A percentile compares a stretch with the other conserved stretches of the same genome.
These are phyloP conservation scores for Eufriesea mexicana DNA, from an alignment of 1,140 invertebrate genomes.

Conservation along the genomic window DNA sequence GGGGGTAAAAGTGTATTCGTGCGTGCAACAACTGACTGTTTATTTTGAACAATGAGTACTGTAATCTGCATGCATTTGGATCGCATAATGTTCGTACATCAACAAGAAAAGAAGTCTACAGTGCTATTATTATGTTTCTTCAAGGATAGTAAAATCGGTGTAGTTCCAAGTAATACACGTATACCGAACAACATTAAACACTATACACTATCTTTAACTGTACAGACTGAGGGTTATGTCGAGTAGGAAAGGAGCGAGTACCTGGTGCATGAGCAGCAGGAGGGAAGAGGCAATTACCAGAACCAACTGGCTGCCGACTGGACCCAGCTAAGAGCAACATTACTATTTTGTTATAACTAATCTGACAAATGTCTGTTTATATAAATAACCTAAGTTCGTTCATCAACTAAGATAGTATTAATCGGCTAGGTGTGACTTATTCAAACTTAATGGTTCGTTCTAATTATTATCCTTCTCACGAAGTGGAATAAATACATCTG, in stretches of 20 bases:
- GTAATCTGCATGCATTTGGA: conserved; percentile 47
- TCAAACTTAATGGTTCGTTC: conserved; percentile 34
- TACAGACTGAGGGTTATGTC: conserved; percentile 52
- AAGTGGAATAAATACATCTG: background rate
- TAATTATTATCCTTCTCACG: conserved; percentile 25
- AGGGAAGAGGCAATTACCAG: conserved; percentile 78
- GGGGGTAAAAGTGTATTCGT: conserved; percentile 9
- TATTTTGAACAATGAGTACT: conserved; percentile 20
- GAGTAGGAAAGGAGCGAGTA: conserved; percentile 73
- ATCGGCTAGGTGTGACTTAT: conserved; percentile 31
- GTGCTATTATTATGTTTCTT: conserved; percentile 42
- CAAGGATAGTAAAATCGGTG: background rate
- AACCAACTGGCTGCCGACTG: conserved; percentile 78
- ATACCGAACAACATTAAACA: conserved; percentile 33
- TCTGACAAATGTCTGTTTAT: conserved; percentile 40
- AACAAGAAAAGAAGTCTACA: conserved; percentile 43
- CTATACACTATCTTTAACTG: conserved; percentile 41
- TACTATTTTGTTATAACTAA: conserved; percentile 72
- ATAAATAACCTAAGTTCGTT: conserved; percentile 35
- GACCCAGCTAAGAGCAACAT: conserved; percentile 79
- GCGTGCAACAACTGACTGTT: conserved; percentile 39
- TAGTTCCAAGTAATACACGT: conserved; percentile 9
- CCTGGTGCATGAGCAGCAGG: conserved; percentile 79
- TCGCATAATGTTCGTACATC: conserved; percentile 33
- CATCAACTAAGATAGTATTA: background rate